Conservation (phyloP, 1,140 invertebrate genomes). For the Dendroctonus valens region DNA sequence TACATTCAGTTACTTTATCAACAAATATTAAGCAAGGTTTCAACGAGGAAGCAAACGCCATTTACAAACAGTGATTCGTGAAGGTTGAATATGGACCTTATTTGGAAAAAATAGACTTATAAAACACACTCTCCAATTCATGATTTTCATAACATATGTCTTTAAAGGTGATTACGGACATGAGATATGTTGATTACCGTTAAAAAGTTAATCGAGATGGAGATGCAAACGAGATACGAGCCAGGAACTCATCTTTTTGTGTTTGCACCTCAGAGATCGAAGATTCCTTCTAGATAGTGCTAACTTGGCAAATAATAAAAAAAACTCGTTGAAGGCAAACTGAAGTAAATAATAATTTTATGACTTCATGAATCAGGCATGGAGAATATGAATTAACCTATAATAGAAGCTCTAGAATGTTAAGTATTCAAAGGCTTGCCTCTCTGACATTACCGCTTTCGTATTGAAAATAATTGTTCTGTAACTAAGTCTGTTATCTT, state of each 20-base stretch:
- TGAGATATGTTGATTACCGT: constrained; percentile 11
- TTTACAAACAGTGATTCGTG: neutral
- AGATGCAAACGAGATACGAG: constrained; percentile 18
- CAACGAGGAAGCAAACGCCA: too few species aligned
- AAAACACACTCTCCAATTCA: constrained; percentile 1
- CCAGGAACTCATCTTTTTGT: constrained; percentile 12
- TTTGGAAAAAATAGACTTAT: constrained; percentile 5
- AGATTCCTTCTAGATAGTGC: constrained; percentile 13
- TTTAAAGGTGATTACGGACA: constrained; percentile 12
- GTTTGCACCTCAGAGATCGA: neutral
- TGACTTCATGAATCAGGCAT: neutral
- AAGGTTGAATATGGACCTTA: neutral
- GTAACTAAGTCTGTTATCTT: too few species aligned
- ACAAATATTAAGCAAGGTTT: too few species aligned
- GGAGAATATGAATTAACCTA: constrained; percentile 15
- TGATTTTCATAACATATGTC: constrained; percentile 10
- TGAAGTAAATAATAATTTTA: too few species aligned
- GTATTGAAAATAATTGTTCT: neutral
- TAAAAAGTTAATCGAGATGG: constrained; percentile 12
- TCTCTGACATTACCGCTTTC: constrained; percentile 23
- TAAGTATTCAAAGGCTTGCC: constrained; percentile 28
- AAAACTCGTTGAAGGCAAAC: too few species aligned
- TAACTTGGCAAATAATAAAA: constrained; percentile 1
- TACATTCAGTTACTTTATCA: neutral
- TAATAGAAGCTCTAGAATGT: constrained; percentile 26